phyloP scores from a whole-genome alignment of 2,888 invertebrate genomes.

The Acutogordius australiensis region DNA sequence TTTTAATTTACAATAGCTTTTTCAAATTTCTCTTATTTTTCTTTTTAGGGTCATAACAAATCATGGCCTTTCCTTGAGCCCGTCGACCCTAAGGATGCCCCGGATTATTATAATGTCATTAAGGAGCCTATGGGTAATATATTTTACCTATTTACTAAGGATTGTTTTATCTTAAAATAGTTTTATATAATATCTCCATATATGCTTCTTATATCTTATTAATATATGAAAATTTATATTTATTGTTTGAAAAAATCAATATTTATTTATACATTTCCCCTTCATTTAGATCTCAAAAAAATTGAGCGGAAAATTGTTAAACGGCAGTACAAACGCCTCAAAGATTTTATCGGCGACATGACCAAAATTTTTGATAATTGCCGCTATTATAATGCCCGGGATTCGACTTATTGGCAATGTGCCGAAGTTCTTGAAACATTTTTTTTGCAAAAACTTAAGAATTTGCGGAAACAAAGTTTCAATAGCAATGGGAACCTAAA shows the following conservation, averaged over 20 bases:
- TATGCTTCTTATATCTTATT: neutral
- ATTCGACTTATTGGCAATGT: slow-evolving; percentile 76
- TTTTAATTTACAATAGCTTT: no score
- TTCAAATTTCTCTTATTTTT: slow-evolving; percentile 9
- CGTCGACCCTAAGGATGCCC: slow-evolving; percentile 73
- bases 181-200: no score
- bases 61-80: slow-evolving; percentile 94
- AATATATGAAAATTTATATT: neutral
- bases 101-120: slow-evolving; percentile 55
- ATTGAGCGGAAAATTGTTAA: slow-evolving; percentile 28
- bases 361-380: slow-evolving; percentile 96
- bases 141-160: neutral
- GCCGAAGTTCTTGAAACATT: slow-evolving; percentile 75
- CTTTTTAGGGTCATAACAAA: slow-evolving; percentile 46
- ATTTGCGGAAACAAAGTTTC: slow-evolving; percentile 11
- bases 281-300: slow-evolving; percentile 51
- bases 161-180: neutral
- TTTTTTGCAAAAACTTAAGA: slow-evolving; percentile 46
- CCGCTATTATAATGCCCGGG: slow-evolving; percentile 76
- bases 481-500: no score
- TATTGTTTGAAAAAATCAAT: no score
- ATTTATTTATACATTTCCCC: neutral
- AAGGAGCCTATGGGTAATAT: slow-evolving; percentile 25
- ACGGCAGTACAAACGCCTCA: slow-evolving; percentile 21
- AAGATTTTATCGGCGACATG: slow-evolving; percentile 79